Evolutionary conservation across 2,113 vertebrate genomes (phyloP).

Genomic region (Colistium nudipinnis): DNA sequence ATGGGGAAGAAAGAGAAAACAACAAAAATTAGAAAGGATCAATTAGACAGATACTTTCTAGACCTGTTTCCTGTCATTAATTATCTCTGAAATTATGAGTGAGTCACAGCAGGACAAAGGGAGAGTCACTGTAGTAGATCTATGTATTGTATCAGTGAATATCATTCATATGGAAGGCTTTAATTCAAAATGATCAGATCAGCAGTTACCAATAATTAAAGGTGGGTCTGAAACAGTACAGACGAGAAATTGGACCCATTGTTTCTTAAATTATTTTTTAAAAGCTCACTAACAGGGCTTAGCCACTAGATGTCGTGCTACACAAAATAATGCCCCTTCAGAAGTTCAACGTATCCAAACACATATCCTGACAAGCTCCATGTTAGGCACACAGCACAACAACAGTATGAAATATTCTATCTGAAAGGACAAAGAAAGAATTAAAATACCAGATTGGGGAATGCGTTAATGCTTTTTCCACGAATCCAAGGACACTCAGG

Average conservation of each 20-base stretch:
- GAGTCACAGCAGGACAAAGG: slow-evolving; percentile 20
- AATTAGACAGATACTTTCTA: slow-evolving; percentile 67
- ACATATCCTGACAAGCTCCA: background rate
- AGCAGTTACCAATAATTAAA: background rate
- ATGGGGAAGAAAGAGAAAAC: slow-evolving; percentile 20
- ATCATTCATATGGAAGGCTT: slow-evolving; percentile 4
- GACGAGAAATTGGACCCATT: background rate
- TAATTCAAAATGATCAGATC: background rate
- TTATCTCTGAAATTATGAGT: slow-evolving; percentile 24
- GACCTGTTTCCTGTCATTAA: too few relatives aligned
- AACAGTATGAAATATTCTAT: background rate
- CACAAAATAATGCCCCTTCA: slow-evolving; percentile 18
- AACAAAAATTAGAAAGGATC: slow-evolving; percentile 19
- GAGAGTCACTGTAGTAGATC: background rate
- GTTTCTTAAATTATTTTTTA: background rate
- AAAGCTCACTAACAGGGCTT: slow-evolving; percentile 4
- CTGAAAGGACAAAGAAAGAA: background rate
- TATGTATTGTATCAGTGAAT: background rate
- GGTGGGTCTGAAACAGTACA: background rate
- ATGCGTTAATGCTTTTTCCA: background rate
- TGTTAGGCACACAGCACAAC: background rate
- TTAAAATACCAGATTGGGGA: background rate
- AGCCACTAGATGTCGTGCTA: slow-evolving; percentile 70
- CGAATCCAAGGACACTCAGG: background rate
- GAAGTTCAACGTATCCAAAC: background rate